Base-by-base conservation (phyloP, 1,140 invertebrate genomes). In the Cataglyphis hispanica region DNA sequence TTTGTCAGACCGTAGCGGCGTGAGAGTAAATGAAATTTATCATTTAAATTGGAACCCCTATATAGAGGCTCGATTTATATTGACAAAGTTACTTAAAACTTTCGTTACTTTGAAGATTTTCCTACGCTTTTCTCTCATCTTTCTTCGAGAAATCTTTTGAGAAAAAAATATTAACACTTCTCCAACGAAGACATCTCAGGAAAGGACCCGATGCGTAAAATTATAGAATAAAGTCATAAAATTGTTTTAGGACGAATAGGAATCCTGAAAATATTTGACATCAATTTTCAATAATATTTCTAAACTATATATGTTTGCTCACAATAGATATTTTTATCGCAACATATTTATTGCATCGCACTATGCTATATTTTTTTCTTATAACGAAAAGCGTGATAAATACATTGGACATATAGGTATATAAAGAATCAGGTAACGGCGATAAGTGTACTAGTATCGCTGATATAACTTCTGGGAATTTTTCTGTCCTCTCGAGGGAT, bases 361-460 rank as follows among this genome's bases (percentile, higher is more conserved):
- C 25, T 37, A 2, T 74, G 8, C 3, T n/a, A n/a, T n/a, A n/a
- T n/a, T n/a, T 10, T 84, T 27, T 31, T 13, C 16, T 64, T 27
- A 13, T 13, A 60, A 60, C 34, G 50, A 58, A 69, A 31, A 43
- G 31, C 19, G 34, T 87, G 84, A 69, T 61, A 86, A 89, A 89
- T 61, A 56, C 25, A 60, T 34, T 25, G 78, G 87, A 89, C 16
- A 50, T 50, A 13, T 46, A 31, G 31, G 16, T 50, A 50, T 50
- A 50, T 87, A 84, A 84, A 77, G 77, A 78, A 37, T 50, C 46
- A 40, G 22, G 50, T 34, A 56, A 77, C 34, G 74, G 66, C 70
- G 85, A 87, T 89, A 86, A 87, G 85, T 86, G 16, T 50, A 89
- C 78, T 37, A n/a, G 58, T 75, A 87, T 78, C 72, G 64, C 19